Percentiles rank a stretch among this genome's conserved stretches.
These are phyloP conservation scores for Acronicta leporina DNA, from an alignment of 2,888 invertebrate species.

Conservation along the genomic window DNA sequence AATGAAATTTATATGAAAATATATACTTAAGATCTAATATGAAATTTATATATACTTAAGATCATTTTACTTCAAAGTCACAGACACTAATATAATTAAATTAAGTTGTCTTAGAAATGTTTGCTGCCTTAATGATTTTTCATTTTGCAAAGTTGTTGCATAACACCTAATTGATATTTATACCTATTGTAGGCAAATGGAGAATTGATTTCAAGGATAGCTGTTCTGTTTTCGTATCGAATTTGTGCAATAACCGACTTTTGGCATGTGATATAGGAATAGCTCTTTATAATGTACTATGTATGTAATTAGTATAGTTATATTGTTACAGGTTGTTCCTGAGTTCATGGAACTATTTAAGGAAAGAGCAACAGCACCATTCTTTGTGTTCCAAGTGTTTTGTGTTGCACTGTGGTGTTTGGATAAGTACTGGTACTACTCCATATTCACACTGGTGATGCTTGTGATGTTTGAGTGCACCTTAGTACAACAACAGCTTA, in stretches of 20 bases:
- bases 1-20: too few species aligned
- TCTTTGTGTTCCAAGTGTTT: constrained; percentile 99
- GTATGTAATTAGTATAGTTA: neutral
- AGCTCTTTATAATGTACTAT: neutral
- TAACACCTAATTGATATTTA: constrained; percentile 21
- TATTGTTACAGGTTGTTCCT: constrained; percentile 92
- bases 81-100: constrained; percentile 29
- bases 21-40: too few species aligned
- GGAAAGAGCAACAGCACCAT: constrained; percentile 99
- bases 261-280: neutral
- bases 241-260: neutral
- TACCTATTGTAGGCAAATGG: constrained; percentile 10
- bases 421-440: constrained; percentile 99
- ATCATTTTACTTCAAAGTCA: constrained; percentile 8
- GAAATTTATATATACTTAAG: too few species aligned
- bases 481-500: constrained; percentile 98
- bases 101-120: constrained; percentile 16
- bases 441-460: constrained; percentile 98
- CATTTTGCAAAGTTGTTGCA: constrained; percentile 2
- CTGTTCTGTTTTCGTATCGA: neutral
- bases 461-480: constrained; percentile 99
- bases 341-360: constrained; percentile 98
- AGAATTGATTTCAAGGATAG: constrained; percentile 7
- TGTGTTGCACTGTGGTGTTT: constrained; percentile 99
- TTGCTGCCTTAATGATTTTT: constrained; percentile 8